These are phyloP conservation scores for Ptychodera flava DNA, from an alignment of 35 echinoderm and acorn worm species.

Conservation along the genomic window DNA sequence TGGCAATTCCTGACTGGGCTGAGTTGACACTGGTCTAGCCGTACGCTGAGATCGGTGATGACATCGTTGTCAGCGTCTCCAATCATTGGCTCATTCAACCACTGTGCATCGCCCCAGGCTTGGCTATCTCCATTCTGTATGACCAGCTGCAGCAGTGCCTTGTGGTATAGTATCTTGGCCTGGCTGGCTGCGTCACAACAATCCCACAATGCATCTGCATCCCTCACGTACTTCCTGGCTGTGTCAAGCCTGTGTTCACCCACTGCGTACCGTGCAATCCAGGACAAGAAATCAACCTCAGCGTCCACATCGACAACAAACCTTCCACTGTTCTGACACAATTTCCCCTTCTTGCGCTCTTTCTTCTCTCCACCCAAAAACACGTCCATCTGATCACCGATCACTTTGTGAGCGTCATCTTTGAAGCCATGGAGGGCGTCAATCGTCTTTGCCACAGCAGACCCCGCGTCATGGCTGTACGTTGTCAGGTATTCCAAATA, in stretches of 20 bases:
- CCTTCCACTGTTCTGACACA: too few relatives aligned
- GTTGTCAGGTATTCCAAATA: neutral
- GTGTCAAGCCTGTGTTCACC: neutral
- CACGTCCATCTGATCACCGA: too few relatives aligned
- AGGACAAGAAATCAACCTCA: neutral
- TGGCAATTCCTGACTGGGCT: too few relatives aligned
- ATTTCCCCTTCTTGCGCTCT: too few relatives aligned
- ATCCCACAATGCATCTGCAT: slow-evolving; percentile 13
- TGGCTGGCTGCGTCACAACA: neutral
- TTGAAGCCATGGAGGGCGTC: too few relatives aligned
- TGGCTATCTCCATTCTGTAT: neutral
- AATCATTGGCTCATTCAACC: neutral
- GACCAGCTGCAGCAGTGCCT: slow-evolving; percentile 17
- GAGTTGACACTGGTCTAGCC: neutral
- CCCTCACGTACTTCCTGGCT: neutral
- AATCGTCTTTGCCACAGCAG: too few relatives aligned
- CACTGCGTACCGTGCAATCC: neutral
- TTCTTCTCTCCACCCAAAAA: too few relatives aligned
- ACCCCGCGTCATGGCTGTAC: too few relatives aligned
- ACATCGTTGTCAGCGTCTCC: neutral
- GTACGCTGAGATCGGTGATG: neutral
- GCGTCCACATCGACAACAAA: too few relatives aligned
- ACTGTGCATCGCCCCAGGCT: neutral
- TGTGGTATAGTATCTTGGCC: slow-evolving; percentile 5
- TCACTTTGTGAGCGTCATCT: too few relatives aligned